These are phyloP conservation scores for Platycheirus rosarum DNA, from an alignment of 2,888 invertebrate species.

Conservation along the genomic window DNA sequence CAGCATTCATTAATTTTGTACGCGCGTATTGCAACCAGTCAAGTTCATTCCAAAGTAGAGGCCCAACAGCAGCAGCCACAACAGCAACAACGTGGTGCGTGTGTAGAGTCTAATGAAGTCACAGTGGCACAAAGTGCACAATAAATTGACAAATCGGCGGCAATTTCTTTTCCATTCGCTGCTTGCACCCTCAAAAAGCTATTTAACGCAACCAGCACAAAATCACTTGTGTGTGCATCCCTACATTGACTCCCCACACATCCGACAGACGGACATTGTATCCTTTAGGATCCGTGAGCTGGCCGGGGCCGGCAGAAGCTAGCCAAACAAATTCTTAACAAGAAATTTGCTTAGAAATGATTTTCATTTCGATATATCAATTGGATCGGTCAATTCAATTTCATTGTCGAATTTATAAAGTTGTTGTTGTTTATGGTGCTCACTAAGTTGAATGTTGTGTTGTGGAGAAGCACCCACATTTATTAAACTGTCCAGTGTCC, in stretches of 20 bases:
- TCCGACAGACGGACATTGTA: neutral
- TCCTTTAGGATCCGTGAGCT: neutral
- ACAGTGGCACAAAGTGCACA: conserved; percentile 72
- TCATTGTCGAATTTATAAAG: conserved; percentile 14
- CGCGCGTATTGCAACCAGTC: conserved; percentile 32
- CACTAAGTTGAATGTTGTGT: neutral
- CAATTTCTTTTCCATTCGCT: conserved; percentile 62
- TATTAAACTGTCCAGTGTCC: conserved; percentile 3
- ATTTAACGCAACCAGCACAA: conserved; percentile 26
- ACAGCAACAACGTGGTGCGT: conserved; percentile 23
- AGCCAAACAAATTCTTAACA: conserved; percentile 23
- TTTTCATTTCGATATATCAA: conserved; percentile 67
- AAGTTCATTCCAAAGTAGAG: neutral
- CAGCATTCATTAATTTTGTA: conserved; percentile 79
- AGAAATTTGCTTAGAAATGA: conserved; percentile 67
- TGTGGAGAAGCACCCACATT: conserved; percentile 43
- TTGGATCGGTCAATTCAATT: conserved; percentile 66
- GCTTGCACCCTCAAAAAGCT: conserved; percentile 43
- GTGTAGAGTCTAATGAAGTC: conserved; percentile 69
- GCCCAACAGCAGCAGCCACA: conserved; percentile 1
- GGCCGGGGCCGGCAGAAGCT: too few relatives aligned
- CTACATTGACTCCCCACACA: neutral
- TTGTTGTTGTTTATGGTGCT: neutral
- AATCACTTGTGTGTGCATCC: conserved; percentile 6
- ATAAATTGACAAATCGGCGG: conserved; percentile 70